Conservation (phyloP, 2,888 invertebrate species). For the Drosophila pegasa region DNA sequence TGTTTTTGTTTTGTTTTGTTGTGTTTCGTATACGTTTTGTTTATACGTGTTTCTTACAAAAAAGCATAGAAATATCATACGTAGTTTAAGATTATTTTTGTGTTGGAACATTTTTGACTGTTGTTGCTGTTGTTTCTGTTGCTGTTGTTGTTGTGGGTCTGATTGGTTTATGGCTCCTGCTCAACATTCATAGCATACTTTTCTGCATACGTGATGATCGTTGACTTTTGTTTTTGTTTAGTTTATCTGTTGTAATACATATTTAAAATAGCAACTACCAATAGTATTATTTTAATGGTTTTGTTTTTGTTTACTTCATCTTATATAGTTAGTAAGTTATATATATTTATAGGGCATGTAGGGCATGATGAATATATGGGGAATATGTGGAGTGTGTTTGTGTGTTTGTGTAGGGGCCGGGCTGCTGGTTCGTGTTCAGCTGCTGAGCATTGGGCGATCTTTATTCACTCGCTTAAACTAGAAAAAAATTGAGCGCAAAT, state of each 20-base stretch:
- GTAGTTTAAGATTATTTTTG: constrained; percentile 31
- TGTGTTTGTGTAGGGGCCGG: constrained; percentile 23
- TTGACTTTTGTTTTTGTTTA: constrained; percentile 34
- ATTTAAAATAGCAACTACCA: constrained; percentile 81
- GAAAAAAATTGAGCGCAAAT: constrained; percentile 49
- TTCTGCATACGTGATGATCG: constrained; percentile 52
- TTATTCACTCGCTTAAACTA: constrained; percentile 5
- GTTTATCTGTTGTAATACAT: constrained; percentile 67
- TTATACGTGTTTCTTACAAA: constrained; percentile 60
- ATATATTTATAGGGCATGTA: constrained; percentile 72
- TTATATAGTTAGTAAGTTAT: constrained; percentile 80
- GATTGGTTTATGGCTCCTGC: constrained; percentile 65
- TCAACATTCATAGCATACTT: constrained; percentile 62
- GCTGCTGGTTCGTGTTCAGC: constrained; percentile 2
- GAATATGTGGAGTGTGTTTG: constrained; percentile 27
- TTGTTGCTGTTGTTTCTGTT: constrained; percentile 39
- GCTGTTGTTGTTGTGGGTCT: constrained; percentile 42
- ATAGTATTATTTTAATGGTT: constrained; percentile 54
- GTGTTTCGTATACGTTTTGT: constrained; percentile 41
- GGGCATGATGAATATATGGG: constrained; percentile 49
- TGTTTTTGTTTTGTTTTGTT: constrained; percentile 2
- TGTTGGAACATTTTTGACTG: constrained; percentile 47
- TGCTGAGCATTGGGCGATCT: constrained; percentile 26
- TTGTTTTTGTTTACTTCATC: constrained; percentile 53
- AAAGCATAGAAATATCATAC: constrained; percentile 75